Base-by-base conservation (phyloP, 2,888 invertebrate species). In the Steromphala cineraria region DNA sequence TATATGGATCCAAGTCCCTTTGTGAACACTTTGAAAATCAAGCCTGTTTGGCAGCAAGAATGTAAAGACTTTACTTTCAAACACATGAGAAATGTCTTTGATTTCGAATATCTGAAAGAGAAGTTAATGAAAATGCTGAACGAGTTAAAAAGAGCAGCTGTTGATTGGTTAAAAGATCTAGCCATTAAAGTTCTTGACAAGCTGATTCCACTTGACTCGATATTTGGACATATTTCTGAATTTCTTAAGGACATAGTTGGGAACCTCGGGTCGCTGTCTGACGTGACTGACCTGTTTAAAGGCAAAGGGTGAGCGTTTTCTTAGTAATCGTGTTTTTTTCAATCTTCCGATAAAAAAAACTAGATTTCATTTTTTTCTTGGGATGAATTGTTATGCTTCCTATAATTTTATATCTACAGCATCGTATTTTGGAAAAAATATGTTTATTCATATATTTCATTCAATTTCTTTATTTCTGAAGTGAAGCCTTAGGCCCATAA, bases 1-100 rank as follows among this genome's bases (percentile, higher is more conserved):
- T 88, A 89, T 67, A 84, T 87, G 7, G 89, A 89, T 74, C 89
- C 89, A 0, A 83, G 86, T 1, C 82, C 85, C 10, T 89, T 84
- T 80, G 77, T 88, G 1, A 87, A 88, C 31, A 78, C 84, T 52
- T 67, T 86, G 28, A 81, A 87, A 53, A 87, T 88, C 0, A 80
- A 84, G 3, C 87, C 89, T 15, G 81, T 84, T 46, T 88, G 88
- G 86, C 81, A 83, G 15, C 82, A 86, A 78, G 86, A 87, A 13
- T 89, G 89, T 75, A 88, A 87, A 40, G 88, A 88, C 28, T 83
- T 82, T 76, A 81, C 78, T 2, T 85, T 84, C 53, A 82, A 81
- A 21, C 81, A 86, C 46, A 86, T 86, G 74, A 83, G 83, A 31
- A 52, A 83, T 28, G 67, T 80, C 10, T 67, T 81, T 55, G 86